phyloP scores from a whole-genome alignment of 1,140 invertebrate species.

The Drosophila pectinifera region DNA sequence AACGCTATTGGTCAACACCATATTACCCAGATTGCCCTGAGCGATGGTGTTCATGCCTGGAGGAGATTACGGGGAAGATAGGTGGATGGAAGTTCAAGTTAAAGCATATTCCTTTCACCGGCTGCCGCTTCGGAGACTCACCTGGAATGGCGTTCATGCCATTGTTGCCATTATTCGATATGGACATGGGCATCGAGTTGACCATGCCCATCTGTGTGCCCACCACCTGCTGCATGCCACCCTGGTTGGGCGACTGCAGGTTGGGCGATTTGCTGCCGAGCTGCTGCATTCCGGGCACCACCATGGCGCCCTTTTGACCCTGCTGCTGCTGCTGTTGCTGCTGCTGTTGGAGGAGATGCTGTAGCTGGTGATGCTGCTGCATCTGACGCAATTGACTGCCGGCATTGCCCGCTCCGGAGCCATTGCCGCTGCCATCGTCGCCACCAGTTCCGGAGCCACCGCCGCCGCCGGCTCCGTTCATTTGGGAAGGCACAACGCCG shows the following conservation, averaged over 20 bases:
- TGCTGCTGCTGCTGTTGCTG: slow-evolving; percentile 81
- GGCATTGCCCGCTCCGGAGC: slow-evolving; percentile 54
- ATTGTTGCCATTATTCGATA: slow-evolving; percentile 87
- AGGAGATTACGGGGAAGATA: neutral
- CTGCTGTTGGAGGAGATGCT: slow-evolving; percentile 78
- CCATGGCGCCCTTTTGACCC: slow-evolving; percentile 89
- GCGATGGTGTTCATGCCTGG: slow-evolving; percentile 88
- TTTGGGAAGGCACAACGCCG: slow-evolving; percentile 85
- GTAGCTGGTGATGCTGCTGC: slow-evolving; percentile 85
- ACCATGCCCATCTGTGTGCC: slow-evolving; percentile 86
- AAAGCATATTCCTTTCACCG: neutral
- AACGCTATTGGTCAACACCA: slow-evolving; percentile 90
- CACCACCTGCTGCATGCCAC: slow-evolving; percentile 85
- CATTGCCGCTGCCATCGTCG: slow-evolving; percentile 85
- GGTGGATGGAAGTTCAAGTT: neutral
- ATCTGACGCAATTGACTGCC: slow-evolving; percentile 84
- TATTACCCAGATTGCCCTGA: slow-evolving; percentile 87
- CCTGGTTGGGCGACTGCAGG: slow-evolving; percentile 92
- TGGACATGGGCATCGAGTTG: slow-evolving; percentile 88
- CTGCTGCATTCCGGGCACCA: slow-evolving; percentile 89
- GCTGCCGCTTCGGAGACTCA: slow-evolving; percentile 54
- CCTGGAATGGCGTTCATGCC: slow-evolving; percentile 89
- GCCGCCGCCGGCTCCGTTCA: slow-evolving; percentile 89
- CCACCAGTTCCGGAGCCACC: slow-evolving; percentile 85
- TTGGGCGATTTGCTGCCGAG: slow-evolving; percentile 92